These are phyloP conservation scores for Sebastes reedi DNA, from an alignment of 2,797 vertebrate genomes.

Conservation along the genomic window DNA sequence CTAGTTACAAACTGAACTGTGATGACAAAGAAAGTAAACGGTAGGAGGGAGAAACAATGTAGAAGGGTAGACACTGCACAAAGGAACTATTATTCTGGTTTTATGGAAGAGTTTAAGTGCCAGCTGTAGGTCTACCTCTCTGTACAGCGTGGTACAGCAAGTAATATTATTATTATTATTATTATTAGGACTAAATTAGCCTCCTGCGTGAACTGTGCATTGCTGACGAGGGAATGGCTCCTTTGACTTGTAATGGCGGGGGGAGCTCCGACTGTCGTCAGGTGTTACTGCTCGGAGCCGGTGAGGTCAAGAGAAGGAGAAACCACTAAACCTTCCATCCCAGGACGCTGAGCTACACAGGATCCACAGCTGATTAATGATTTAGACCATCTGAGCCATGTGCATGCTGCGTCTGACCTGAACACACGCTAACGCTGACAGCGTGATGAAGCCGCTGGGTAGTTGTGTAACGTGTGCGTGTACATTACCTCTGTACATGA, in stretches of 20 bases:
- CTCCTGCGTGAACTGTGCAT: no score
- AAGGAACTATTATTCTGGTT: no score
- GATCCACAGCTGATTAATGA: conserved; percentile 60
- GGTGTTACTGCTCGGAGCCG: conserved; percentile 37
- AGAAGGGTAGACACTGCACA: no score
- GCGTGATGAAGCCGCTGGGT: conserved; percentile 2
- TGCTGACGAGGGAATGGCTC: background rate
- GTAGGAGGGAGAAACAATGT: no score
- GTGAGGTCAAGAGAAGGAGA: conserved; percentile 22
- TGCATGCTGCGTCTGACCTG: background rate
- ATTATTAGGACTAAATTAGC: no score
- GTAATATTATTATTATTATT: no score
- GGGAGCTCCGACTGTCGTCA: conserved; percentile 1
- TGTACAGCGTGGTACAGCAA: no score
- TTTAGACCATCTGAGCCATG: conserved; percentile 45
- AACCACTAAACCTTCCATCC: conserved; percentile 25
- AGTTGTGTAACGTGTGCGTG: conserved; percentile 30
- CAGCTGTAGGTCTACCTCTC: no score
- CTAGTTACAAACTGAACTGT: no score
- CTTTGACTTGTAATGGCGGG: conserved; percentile 31
- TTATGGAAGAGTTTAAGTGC: no score
- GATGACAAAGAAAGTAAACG: no score
- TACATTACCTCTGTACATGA: conserved; percentile 85
- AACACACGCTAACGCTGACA: background rate
- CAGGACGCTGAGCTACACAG: conserved; percentile 38